These are phyloP conservation scores for Noctua janthina DNA, from an alignment of 2,888 invertebrate genomes.

Conservation along the genomic window DNA sequence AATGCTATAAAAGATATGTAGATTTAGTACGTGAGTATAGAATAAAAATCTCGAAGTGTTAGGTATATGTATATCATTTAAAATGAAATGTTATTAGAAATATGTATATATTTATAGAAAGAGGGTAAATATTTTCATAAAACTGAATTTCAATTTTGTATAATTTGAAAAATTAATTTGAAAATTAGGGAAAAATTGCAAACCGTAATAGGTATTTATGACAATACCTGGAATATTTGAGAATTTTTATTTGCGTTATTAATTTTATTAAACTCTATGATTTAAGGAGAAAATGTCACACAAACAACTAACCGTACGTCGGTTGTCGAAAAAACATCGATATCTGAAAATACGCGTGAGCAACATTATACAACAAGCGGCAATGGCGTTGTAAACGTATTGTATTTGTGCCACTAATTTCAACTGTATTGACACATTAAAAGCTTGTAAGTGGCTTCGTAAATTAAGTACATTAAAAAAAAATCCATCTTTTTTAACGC, in stretches of 20 bases:
- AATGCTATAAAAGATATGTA: slow-evolving; percentile 57
- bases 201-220: not conserved
- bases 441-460: no score
- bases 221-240: not conserved
- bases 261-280: slow-evolving; percentile 9
- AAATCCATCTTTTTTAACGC: no score
- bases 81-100: not conserved
- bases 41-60: slow-evolving; percentile 22
- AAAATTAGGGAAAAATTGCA: not conserved
- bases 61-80: not conserved
- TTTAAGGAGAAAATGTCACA: slow-evolving; percentile 19
- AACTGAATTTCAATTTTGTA: slow-evolving; percentile 17
- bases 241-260: not conserved
- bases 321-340: slow-evolving; percentile 22
- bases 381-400: not conserved
- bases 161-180: not conserved
- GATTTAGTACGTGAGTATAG: slow-evolving; percentile 22
- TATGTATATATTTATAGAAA: slow-evolving; percentile 15
- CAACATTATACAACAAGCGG: not conserved
- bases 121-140: slow-evolving; percentile 1
- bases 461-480: no score
- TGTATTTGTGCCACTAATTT: not conserved
- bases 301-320: slow-evolving; percentile 14
- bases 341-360: not conserved
- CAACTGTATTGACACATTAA: not conserved